These are phyloP conservation scores for Drosophila pallidifrons DNA, from an alignment of 1,140 invertebrate species.

Conservation along the genomic window DNA sequence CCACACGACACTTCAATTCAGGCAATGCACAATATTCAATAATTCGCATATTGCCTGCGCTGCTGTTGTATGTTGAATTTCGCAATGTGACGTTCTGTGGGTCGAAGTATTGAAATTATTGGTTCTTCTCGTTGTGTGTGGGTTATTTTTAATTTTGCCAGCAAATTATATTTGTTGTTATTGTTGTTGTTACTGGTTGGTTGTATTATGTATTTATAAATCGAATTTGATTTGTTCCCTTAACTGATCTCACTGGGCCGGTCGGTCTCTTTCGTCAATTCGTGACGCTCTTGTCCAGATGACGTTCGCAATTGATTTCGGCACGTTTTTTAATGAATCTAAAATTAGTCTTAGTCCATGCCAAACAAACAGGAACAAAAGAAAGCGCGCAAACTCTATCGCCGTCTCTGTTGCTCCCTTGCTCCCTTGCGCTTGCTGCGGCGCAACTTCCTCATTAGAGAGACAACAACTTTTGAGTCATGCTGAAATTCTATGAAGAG, in stretches of 20 bases:
- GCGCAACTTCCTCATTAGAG: slow-evolving; percentile 12
- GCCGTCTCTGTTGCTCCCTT: background rate
- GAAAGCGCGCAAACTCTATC: background rate
- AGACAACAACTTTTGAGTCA: background rate
- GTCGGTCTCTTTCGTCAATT: slow-evolving; percentile 8
- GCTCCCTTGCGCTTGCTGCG: too few species aligned
- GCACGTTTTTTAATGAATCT: background rate
- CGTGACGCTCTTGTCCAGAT: slow-evolving; percentile 25
- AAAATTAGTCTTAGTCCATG: slow-evolving; percentile 16
- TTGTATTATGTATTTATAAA: slow-evolving; percentile 26
- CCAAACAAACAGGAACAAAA: slow-evolving; percentile 16
- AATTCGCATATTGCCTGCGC: slow-evolving; percentile 14
- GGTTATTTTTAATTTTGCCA: slow-evolving; percentile 38
- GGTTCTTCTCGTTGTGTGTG: slow-evolving; percentile 11
- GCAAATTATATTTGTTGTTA: background rate
- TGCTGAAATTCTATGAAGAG: background rate
- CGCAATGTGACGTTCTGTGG: slow-evolving; percentile 51
- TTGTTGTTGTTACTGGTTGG: too few species aligned
- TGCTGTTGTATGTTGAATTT: slow-evolving; percentile 10
- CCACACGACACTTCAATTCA: too few species aligned
- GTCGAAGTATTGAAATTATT: slow-evolving; percentile 40
- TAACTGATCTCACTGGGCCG: slow-evolving; percentile 13
- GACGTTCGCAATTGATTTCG: slow-evolving; percentile 14
- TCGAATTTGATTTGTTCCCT: slow-evolving; percentile 38
- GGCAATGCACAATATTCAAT: background rate